These are phyloP conservation scores for Zophobas atratus DNA, from an alignment of 1,140 invertebrate genomes.

Conservation along the genomic window DNA sequence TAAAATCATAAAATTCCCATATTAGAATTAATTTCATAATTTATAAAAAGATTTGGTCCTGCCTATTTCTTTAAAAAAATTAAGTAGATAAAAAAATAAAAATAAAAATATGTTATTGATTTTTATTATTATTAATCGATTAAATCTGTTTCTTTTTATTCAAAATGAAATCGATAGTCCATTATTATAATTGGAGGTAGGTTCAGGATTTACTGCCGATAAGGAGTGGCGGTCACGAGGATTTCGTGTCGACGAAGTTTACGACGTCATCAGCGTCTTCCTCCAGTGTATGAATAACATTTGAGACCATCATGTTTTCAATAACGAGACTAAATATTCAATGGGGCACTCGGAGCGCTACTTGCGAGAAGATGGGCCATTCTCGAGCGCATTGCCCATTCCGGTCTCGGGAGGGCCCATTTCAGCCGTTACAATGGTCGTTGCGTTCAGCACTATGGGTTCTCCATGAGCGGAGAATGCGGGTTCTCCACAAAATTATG, in stretches of 20 bases:
- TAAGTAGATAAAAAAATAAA: too few species aligned
- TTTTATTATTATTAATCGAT: too few species aligned
- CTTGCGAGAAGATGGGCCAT: constrained; percentile 59
- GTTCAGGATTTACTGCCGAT: constrained; percentile 11
- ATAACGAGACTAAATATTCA: constrained; percentile 61
- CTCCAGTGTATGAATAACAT: constrained; percentile 58
- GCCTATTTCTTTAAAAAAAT: too few species aligned
- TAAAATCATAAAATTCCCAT: too few species aligned
- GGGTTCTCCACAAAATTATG: constrained; percentile 46
- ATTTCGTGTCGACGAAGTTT: constrained; percentile 46
- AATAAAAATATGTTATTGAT: too few species aligned
- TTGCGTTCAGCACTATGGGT: constrained; percentile 56
- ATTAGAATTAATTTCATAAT: too few species aligned
- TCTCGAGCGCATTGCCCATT: constrained; percentile 59
- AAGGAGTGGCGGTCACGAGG: constrained; percentile 36
- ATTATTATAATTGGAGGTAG: constrained; percentile 28
- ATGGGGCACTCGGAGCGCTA: constrained; percentile 57
- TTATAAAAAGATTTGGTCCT: too few species aligned
- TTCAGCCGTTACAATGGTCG: constrained; percentile 56
- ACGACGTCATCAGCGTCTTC: constrained; percentile 56
- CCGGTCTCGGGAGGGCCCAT: constrained; percentile 57
- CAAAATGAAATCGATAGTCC: constrained; percentile 2
- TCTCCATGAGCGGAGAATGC: constrained; percentile 55
- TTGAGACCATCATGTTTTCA: constrained; percentile 60
- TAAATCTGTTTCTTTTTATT: background rate